Evolutionary conservation across 2,888 invertebrate genomes (phyloP), one percentile per base, ranked within the genome.

Genomic region (Trichacis sp.): DNA sequence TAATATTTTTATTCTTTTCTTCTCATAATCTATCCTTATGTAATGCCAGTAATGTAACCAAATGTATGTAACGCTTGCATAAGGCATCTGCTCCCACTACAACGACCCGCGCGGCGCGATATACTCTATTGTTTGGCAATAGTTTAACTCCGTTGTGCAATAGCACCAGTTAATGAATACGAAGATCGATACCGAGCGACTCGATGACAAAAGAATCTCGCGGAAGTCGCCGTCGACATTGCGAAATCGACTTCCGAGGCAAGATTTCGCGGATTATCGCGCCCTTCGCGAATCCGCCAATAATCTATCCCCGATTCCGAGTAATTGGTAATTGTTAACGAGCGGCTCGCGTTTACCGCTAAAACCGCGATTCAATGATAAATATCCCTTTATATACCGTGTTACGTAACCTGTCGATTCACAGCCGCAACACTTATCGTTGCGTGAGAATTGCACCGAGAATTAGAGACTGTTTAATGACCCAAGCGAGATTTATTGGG

Each of bases 31-130:
- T 70, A 66, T 61, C 54, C 70, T 82, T 82, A 81, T 73, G 74
- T 81, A 82, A 82, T 77, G 55, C 67, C 67, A 69, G 73, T 80
- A 82, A 81, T 81, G 78, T 81, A 82, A 81, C 80, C 80, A 81
- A 82, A 82, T 82, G 81, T 81, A 82, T 82, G 81, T 82, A 81
- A 82, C 76, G 77, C 80, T 82, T 81, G 79, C 81, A 78, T 82
- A 82, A 81, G 78, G 71, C 71, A 74, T 48, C 62, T 14, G 66
- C 45, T 72, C 74, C 75, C 74, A 73, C 76, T 52, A 48, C 46
- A 59, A 18, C 65, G 55, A 73, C 70, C 69, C 67, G 69, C 53
- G 58, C 64, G 68, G 69, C 70, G 67, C 72, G 73, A 71, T 69
- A 76, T 77, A 78, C 77, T 80, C 81, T 76, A 81, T 81, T 80